Conservation (phyloP, 2,113 vertebrate species). For the Arenaria interpres region DNA sequence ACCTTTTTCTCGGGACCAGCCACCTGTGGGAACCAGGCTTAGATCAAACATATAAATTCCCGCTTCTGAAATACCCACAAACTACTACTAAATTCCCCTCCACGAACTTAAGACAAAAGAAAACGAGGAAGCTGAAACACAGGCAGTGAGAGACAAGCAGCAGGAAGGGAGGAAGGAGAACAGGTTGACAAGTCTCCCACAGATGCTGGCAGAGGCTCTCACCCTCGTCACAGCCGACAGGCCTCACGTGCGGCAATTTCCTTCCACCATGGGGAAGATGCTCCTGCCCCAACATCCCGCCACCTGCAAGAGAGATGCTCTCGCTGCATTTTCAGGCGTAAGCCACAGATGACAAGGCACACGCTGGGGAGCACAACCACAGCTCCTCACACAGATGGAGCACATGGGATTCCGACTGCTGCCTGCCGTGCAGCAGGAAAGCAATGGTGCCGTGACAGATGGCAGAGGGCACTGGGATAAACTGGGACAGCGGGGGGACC, state of each 20-base stretch:
- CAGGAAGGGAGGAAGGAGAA: neutral
- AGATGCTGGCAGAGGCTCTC: neutral
- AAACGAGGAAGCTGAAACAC: neutral
- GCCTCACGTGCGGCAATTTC: neutral
- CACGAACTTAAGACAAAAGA: rapidly evolving
- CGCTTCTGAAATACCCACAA: neutral
- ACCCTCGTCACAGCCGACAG: neutral
- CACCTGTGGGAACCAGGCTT: neutral
- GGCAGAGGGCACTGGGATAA: neutral
- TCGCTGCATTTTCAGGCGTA: neutral
- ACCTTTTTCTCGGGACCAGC: neutral
- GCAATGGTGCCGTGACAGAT: neutral
- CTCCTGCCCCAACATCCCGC: neutral
- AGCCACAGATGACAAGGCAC: neutral
- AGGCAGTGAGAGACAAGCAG: neutral
- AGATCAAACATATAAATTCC: neutral
- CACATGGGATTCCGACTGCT: neutral
- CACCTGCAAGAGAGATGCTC: neutral
- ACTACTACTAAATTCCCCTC: neutral
- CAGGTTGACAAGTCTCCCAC: neutral
- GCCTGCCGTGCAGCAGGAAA: neutral
- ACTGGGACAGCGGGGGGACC: neutral
- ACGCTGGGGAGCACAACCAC: neutral
- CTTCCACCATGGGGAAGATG: neutral
- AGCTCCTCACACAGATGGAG: neutral